A percentile compares a stretch with the other conserved stretches of the same genome.
Conservation (phyloP, 2,888 invertebrate species). For the Chouioia cunea region DNA sequence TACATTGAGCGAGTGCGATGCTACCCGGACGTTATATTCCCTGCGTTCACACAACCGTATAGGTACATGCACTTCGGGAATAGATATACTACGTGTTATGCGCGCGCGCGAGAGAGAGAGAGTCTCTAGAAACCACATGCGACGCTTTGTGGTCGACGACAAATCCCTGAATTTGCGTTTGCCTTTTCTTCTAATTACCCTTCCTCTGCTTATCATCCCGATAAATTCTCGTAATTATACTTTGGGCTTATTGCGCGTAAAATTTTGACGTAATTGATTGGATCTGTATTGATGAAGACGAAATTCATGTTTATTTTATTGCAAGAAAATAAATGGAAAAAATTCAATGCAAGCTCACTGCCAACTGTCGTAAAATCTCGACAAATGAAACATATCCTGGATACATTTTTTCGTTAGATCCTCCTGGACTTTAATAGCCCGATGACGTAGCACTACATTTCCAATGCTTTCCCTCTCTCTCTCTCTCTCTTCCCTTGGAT, state of each 20-base stretch:
- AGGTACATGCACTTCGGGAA: background rate
- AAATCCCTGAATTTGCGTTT: background rate
- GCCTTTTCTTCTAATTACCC: too few relatives aligned
- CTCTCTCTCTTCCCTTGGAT: background rate
- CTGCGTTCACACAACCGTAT: background rate
- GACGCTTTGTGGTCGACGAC: conserved; percentile 6
- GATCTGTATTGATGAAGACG: too few relatives aligned
- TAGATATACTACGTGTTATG: conserved; percentile 10
- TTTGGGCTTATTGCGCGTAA: too few relatives aligned
- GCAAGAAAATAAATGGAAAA: too few relatives aligned
- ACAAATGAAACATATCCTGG: too few relatives aligned
- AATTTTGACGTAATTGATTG: too few relatives aligned
- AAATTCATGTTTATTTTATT: too few relatives aligned
- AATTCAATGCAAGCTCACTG: too few relatives aligned
- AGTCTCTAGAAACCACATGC: conserved; percentile 4
- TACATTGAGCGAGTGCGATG: conserved; percentile 13
- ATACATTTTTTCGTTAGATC: conserved; percentile 14
- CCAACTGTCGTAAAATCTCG: too few relatives aligned
- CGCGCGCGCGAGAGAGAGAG: conserved; percentile 1
- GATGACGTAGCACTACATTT: conserved; percentile 8
- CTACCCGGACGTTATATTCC: background rate
- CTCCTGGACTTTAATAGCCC: conserved; percentile 23
- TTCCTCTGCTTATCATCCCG: too few relatives aligned
- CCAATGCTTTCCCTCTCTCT: conserved; percentile 17
- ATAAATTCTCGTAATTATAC: too few relatives aligned